These are phyloP conservation scores for Mesorhabditis spiculigera DNA, from an alignment of 2,888 invertebrate genomes.

Conservation along the genomic window DNA sequence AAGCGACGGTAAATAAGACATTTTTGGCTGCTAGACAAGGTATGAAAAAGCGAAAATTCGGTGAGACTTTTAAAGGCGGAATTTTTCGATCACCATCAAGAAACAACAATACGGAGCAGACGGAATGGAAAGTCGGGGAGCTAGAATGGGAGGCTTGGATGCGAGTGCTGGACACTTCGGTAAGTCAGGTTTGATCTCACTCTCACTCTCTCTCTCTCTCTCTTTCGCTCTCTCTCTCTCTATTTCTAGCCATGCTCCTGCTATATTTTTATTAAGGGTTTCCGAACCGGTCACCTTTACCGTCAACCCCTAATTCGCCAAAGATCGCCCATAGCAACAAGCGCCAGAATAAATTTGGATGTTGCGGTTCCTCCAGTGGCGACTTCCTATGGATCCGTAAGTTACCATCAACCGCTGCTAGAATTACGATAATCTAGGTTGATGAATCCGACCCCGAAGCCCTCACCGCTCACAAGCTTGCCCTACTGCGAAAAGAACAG, in stretches of 20 bases:
- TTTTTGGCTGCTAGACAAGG: constrained; percentile 34
- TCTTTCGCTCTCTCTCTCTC: not conserved
- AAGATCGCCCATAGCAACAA: constrained; percentile 44
- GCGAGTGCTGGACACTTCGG: constrained; percentile 63
- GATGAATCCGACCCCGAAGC: constrained; percentile 70
- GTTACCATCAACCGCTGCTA: not conserved
- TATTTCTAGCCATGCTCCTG: too few species aligned
- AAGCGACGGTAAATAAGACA: constrained; percentile 35
- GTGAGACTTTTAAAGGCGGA: not conserved
- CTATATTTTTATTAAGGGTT: constrained; percentile 68
- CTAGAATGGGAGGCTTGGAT: constrained; percentile 65
- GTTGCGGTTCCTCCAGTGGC: constrained; percentile 56
- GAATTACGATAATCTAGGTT: constrained; percentile 58
- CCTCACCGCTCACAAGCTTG: constrained; percentile 56
- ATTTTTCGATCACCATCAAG: not conserved
- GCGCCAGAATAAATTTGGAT: constrained; percentile 28
- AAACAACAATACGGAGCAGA: constrained; percentile 10
- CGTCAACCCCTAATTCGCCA: constrained; percentile 83
- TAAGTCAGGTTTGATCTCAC: constrained; percentile 38
- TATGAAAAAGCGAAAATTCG: not conserved
- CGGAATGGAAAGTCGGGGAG: constrained; percentile 60
- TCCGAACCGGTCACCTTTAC: constrained; percentile 93
- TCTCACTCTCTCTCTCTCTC: not conserved
- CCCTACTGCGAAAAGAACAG: constrained; percentile 43
- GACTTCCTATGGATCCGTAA: constrained; percentile 38